Conservation (phyloP, 2,113 vertebrate genomes). For the Sinocyclocheilus rhinocerous region DNA sequence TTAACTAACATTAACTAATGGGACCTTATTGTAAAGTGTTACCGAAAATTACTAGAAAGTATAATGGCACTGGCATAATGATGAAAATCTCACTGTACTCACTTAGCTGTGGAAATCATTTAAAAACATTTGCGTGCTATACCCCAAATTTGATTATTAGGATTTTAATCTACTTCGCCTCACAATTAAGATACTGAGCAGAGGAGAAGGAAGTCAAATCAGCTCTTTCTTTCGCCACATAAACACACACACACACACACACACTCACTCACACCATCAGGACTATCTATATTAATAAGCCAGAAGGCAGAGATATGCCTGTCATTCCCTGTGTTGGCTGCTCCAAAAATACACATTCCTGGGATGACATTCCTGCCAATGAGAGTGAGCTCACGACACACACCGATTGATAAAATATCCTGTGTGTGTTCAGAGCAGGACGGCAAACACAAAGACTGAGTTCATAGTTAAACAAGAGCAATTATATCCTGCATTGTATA, state of each 20-base stretch:
- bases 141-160: no score
- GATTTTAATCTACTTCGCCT: background rate
- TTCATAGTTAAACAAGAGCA: constrained; percentile 4
- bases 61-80: background rate
- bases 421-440: constrained; percentile 13
- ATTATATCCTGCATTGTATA: constrained; percentile 18
- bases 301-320: background rate
- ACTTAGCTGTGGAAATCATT: background rate
- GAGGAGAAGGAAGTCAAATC: constrained; percentile 18
- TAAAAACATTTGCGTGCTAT: background rate
- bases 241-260: constrained; percentile 8
- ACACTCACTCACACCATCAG: background rate
- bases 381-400: background rate
- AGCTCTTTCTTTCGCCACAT: background rate
- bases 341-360: constrained; percentile 25
- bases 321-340: background rate
- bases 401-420: constrained; percentile 5
- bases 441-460: constrained; percentile 6
- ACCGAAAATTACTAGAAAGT: background rate
- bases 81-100: background rate
- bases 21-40: background rate
- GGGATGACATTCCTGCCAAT: background rate
- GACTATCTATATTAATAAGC: background rate
- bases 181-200: background rate
- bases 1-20: no score